These are phyloP conservation scores for Tethea ocularis DNA, from an alignment of 2,888 invertebrate species.

Conservation along the genomic window DNA sequence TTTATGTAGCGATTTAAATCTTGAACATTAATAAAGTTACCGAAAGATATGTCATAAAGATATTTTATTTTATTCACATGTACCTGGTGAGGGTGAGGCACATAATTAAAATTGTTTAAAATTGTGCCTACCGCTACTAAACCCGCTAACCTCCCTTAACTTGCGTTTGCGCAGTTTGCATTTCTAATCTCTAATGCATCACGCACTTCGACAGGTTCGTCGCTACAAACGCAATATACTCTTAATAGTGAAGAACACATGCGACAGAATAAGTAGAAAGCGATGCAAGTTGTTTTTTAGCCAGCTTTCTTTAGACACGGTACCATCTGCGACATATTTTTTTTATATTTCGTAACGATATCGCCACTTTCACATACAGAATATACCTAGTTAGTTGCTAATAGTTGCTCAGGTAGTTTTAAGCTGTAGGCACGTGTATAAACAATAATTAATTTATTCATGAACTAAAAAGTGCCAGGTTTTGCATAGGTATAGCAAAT, in stretches of 20 bases:
- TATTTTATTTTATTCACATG: too few species aligned
- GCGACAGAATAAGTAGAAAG: slow-evolving; percentile 62
- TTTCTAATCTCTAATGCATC: slow-evolving; percentile 22
- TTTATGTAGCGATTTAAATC: too few species aligned
- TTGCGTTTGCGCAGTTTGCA: background rate
- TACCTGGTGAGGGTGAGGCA: too few species aligned
- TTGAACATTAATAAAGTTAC: too few species aligned
- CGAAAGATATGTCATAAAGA: too few species aligned
- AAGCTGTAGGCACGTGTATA: background rate
- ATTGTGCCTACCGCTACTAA: background rate
- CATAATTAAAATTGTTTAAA: background rate
- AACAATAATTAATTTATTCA: background rate
- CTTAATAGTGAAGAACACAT: slow-evolving; percentile 62
- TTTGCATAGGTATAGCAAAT: background rate
- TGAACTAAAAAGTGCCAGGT: background rate
- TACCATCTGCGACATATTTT: slow-evolving; percentile 42
- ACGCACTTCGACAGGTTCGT: slow-evolving; percentile 57
- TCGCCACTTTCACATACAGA: background rate
- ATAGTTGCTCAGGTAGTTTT: background rate
- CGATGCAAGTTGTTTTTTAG: slow-evolving; percentile 60
- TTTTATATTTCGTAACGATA: background rate
- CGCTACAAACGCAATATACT: slow-evolving; percentile 54
- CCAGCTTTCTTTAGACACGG: slow-evolving; percentile 70
- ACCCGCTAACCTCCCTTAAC: background rate
- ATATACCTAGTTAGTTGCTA: background rate